Conservation (phyloP, 1,140 invertebrate species). For the Aphelinus certus region DNA sequence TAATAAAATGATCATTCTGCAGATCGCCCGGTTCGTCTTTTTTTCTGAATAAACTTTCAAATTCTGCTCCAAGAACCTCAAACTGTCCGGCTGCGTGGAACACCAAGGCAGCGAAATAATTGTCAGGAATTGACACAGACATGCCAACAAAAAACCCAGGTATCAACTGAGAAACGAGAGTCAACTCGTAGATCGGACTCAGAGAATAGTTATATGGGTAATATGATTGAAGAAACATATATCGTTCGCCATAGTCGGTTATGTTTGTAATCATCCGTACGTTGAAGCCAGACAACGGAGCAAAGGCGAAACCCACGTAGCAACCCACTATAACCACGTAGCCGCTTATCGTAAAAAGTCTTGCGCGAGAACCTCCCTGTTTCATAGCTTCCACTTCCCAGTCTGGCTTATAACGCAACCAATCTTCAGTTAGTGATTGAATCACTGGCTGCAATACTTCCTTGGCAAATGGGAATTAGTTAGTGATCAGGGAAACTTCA, state of each 20-base stretch:
- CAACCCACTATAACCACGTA: neutral
- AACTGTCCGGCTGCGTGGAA: constrained; percentile 9
- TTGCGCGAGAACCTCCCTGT: neutral
- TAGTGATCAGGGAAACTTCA: no score
- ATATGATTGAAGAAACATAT: neutral
- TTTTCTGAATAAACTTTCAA: neutral
- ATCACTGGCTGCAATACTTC: constrained; percentile 15
- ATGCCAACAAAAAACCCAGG: constrained; percentile 2
- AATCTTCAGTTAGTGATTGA: neutral
- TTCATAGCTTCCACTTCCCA: neutral
- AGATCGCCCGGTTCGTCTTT: no score
- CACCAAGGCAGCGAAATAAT: constrained; percentile 9
- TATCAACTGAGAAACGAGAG: neutral
- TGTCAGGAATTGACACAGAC: constrained; percentile 2
- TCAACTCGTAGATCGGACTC: constrained; percentile 9
- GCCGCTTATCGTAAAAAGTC: neutral
- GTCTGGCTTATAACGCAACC: neutral
- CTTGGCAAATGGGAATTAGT: no score
- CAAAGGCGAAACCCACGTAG: neutral
- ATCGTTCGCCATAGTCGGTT: constrained; percentile 5
- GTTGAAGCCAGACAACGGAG: neutral
- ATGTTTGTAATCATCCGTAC: constrained; percentile 12
- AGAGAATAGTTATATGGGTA: constrained; percentile 14
- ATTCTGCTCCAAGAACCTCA: neutral
- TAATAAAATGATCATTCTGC: no score